phyloP scores from a whole-genome alignment of 2,113 vertebrate species.

The Rhinolophus ferrumequinum region DNA sequence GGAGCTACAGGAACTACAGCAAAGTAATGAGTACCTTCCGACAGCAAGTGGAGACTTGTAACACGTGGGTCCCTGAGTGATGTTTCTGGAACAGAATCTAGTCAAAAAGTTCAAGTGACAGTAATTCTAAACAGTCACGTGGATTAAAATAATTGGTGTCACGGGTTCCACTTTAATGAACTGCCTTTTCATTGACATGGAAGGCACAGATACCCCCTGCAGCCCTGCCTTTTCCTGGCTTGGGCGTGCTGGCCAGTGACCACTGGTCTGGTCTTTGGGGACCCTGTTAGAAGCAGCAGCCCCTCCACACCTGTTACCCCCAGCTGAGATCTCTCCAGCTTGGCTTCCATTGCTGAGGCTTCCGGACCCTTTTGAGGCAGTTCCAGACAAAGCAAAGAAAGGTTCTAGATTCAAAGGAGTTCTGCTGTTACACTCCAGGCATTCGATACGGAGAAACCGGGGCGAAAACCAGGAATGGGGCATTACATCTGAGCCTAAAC shows the following conservation, averaged over 20 bases:
- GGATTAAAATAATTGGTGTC: background rate
- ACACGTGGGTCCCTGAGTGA: background rate
- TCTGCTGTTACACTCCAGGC: background rate
- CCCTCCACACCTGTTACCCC: background rate
- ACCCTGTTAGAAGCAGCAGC: background rate
- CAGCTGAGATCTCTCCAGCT: background rate
- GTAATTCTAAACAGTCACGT: background rate
- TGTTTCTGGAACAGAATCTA: background rate
- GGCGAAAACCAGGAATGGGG: background rate
- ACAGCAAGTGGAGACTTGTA: background rate
- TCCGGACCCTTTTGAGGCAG: background rate
- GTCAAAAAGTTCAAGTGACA: conserved; percentile 3
- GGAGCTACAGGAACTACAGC: background rate
- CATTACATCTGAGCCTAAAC: background rate
- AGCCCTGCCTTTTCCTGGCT: background rate
- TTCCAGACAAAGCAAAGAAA: background rate
- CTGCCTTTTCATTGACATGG: background rate
- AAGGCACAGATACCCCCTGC: background rate
- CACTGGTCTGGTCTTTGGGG: background rate
- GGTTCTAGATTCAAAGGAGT: background rate
- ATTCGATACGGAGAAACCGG: background rate
- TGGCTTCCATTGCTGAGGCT: background rate
- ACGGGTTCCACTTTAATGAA: background rate
- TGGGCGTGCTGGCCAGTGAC: background rate
- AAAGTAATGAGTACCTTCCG: background rate